Evolutionary conservation across 2,797 vertebrate species (phyloP), one percentile per base, ranked within the genome.

Genomic region (Sternarchorhynchus goeldii): DNA sequence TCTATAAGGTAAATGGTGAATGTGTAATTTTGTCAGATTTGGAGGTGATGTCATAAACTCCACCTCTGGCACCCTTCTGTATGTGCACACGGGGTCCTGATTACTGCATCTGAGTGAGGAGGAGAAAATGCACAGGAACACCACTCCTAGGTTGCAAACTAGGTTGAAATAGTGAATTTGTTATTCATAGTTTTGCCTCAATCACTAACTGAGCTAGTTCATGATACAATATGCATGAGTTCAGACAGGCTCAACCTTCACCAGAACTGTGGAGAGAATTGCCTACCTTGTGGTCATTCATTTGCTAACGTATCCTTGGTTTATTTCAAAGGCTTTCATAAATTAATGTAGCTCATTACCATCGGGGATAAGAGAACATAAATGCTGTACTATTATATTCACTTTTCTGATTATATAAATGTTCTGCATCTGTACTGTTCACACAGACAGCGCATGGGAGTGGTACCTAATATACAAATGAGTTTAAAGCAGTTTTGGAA

Each of bases 261-360:
- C 29, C 45, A 39, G 83, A 87, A 88, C 88, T 85, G 87, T 86
- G 86, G 87, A 90, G 88, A 87, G 83, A 80, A 85, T 79, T 66
- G 60, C 79, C 76, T 21, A 88, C 90, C 88, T 78, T 68, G 76
- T 85, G 86, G 79, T 60, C 63, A 81, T 82, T 71, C 69, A 67
- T 71, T 80, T 82, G 76, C 86, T 88, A 83, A 86, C 86, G 86
- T 88, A 85, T 88, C 85, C 90, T 87, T 77, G 81, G 87, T 89
- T 85, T 85, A 77, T 81, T 85, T 83, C 81, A 81, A 79, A 85
- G 76, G 75, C 83, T 88, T 88, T 90, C 84, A 88, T 88, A 91
- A 90, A 89, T 89, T 85, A 90, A 91, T 88, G 87, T 87, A 87
- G 85, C 84, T 89, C 77, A 86, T 90, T 90, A 90, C 90, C 86